Base-by-base conservation (phyloP, 1,140 invertebrate genomes). In the Helicoverpa armigera region DNA sequence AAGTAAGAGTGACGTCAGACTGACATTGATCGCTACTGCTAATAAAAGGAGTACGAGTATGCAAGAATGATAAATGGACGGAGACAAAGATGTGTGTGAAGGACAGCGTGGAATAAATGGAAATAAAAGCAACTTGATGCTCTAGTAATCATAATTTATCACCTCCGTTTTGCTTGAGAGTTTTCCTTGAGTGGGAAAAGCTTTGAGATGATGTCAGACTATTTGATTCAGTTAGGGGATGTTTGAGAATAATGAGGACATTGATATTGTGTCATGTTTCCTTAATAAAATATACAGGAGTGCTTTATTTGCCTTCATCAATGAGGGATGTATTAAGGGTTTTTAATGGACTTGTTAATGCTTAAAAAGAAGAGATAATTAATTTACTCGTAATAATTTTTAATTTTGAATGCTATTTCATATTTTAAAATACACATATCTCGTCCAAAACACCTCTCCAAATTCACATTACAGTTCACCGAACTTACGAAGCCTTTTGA, bases 71-170 rank as follows among this genome's bases (percentile, higher is more conserved):
- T 67, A 77, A 77, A 77, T 77, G 48, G n/a, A 54, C 54, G 75
- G 53, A 77, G 75, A 77, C 50, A 51, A 63, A 65, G 75, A 77
- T 65, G 50, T 65, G 13, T 67, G 61, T 77, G 60, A 77, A 61
- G 75, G 75, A 67, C 75, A 54, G 16, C 48, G 60, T 48, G 58
- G 43, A 63, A 61, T 67, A 63, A 50, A 67, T 77, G 75, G 23
- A 77, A 77, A 77, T 77, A 77, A 77, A 77, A 77, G 74, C 74
- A 77, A 63, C 43, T 53, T 77, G 74, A 77, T 77, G 74, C 48
- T 77, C 58, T 65, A 48, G 74, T 77, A 77, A 77, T 77, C 74
- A 77, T 77, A 77, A 77, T 77, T 77, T 77, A 77, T 77, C 58
- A 65, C 74, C 67, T 31, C 67, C 18, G 74, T 31, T 43, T 50